Evolutionary conservation across 1,140 invertebrate genomes (phyloP).

Genomic region (Phenacoccus solenopsis): DNA sequence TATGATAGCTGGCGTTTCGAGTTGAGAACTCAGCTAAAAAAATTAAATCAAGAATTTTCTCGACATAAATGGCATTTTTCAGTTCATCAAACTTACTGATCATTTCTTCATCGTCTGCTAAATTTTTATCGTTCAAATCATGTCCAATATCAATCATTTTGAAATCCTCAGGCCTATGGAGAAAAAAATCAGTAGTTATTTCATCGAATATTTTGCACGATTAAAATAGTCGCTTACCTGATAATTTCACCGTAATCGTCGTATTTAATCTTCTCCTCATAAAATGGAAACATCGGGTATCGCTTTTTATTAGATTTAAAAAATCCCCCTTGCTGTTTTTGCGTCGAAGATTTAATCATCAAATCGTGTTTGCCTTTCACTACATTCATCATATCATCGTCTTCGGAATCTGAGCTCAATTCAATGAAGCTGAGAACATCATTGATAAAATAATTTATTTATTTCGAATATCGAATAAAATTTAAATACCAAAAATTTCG

Average conservation of each 20-base stretch:
- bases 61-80: too few species aligned
- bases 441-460: slow-evolving; percentile 20
- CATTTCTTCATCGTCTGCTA: neutral
- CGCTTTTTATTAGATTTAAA: slow-evolving; percentile 89
- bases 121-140: neutral
- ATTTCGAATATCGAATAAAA: neutral
- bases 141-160: slow-evolving; percentile 16
- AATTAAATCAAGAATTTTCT: too few species aligned
- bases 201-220: slow-evolving; percentile 17
- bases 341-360: slow-evolving; percentile 66
- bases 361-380: slow-evolving; percentile 74
- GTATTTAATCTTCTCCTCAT: slow-evolving; percentile 82
- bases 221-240: slow-evolving; percentile 33
- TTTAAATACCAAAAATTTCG: neutral
- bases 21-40: too few species aligned
- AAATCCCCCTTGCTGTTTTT: slow-evolving; percentile 46
- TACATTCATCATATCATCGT: slow-evolving; percentile 63
- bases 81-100: slow-evolving; percentile 16
- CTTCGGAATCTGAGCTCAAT: slow-evolving; percentile 67
- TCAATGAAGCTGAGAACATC: slow-evolving; percentile 14
- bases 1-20: too few species aligned
- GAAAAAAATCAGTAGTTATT: too few species aligned
- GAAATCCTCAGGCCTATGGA: slow-evolving; percentile 25
- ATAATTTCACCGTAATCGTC: slow-evolving; percentile 95
- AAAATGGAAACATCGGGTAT: slow-evolving; percentile 92